Evolutionary conservation across 2,113 vertebrate genomes (phyloP), one percentile per base, ranked within the genome.

Genomic region (Colius striatus): DNA sequence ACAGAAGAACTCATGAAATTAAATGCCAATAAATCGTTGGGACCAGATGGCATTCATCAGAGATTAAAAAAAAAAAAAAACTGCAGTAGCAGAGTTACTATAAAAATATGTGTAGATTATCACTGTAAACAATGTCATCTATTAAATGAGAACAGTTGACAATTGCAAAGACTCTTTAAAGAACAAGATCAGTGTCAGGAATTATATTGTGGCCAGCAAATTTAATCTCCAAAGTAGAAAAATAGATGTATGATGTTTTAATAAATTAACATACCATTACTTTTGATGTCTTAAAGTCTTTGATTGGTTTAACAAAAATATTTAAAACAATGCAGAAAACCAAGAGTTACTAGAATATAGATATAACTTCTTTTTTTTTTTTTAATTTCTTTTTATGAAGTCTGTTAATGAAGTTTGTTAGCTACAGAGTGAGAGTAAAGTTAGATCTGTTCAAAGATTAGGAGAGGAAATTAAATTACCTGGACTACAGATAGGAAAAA

Each of bases 1-100:
- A 92, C 87, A 54, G 36, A 92, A 93, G 68, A 90, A 65, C 65
- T 93, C 70, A 78, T 80, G 90, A 93, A 94, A 96, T 96, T 92
- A 88, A 97, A 92, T 94, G 88, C 65, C 93, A 94, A 41, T 94
- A 94, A 93, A 90, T 90, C 83, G 65, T 13, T 58, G 34, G 41
- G 61, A 54, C 68, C 94, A 95, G 92, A 96, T 95, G 87, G 76
- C 53, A 75, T 81, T 96, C 83, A 78, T 89, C 61, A 86, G 57
- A 94, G 76, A 65, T 73, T 95, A n/a, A n/a, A n/a, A n/a, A n/a
- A n/a, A n/a, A 30, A 58, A 65, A 87, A 93, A 85, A 75, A n/a
- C 11, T 0, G 0, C 82, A 45, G 43, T 70, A 83, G 50, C 54
- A 75, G 76, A 81, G 66, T 93, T 92, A 61, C 88, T 84, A 34